Percentiles rank a stretch among this genome's conserved stretches.
Evolutionary conservation across 2,888 invertebrate genomes (phyloP).

Genomic region (Adela reaumurella): DNA sequence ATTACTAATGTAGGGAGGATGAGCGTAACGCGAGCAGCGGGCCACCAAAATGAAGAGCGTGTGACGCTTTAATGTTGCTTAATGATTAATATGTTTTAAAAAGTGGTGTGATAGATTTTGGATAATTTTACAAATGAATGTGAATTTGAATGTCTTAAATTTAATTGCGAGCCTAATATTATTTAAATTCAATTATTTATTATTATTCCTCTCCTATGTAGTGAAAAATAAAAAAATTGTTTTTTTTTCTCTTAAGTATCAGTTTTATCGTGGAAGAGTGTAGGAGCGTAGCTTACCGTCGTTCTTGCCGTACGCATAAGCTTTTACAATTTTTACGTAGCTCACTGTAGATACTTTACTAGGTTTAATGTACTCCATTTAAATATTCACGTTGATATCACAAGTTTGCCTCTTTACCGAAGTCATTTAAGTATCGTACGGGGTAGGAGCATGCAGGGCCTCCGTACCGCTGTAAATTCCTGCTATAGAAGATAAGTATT

Average conservation of each 20-base stretch:
- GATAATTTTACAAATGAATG: constrained; percentile 58
- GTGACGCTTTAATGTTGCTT: constrained; percentile 54
- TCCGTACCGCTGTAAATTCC: constrained; percentile 42
- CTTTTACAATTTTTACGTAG: constrained; percentile 26
- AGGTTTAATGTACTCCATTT: constrained; percentile 49
- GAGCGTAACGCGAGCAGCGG: background rate
- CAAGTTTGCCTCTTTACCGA: constrained; percentile 31
- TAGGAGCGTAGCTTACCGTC: constrained; percentile 39
- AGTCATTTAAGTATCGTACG: background rate
- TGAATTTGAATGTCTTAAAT: constrained; percentile 49
- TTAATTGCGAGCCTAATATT: constrained; percentile 13
- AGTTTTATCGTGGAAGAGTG: too few relatives aligned
- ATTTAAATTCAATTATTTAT: too few relatives aligned
- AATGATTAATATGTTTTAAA: constrained; percentile 46
- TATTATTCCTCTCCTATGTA: too few relatives aligned
- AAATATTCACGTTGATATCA: constrained; percentile 47
- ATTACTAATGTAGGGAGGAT: constrained; percentile 49
- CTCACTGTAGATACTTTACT: constrained; percentile 43
- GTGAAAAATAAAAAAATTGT: too few relatives aligned
- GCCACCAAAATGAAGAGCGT: constrained; percentile 28
- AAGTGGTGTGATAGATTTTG: constrained; percentile 57
- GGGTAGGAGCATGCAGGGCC: constrained; percentile 11
- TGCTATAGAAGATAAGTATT: constrained; percentile 50
- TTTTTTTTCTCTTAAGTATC: too few relatives aligned
- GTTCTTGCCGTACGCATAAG: constrained; percentile 48